Evolutionary conservation across 1,140 invertebrate species (phyloP), one percentile per base, ranked within the genome.

Genomic region (Drosophila biarmipes): DNA sequence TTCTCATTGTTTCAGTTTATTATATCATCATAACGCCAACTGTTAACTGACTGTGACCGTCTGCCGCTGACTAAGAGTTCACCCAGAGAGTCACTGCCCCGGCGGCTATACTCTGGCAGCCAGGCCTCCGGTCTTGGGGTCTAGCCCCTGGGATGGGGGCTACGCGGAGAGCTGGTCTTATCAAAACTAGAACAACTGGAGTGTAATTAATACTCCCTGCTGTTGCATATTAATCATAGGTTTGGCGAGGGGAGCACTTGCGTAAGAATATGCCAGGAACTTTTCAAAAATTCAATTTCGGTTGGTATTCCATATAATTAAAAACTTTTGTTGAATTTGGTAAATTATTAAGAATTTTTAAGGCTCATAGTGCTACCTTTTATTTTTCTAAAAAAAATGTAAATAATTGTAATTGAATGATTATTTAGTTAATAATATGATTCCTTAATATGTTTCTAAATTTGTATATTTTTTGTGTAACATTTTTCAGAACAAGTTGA

Each of bases 41-140:
- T 89, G 82, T 87, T 86, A 82, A 89, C 64, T 86, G 82, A 87
- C 82, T 78, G 82, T 86, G 82, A 86, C 81, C 82, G 79, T 52
- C 61, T 61, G 63, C 49, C 63, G 64, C 27, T 40, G 51, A 57
- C 52, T 66, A 66, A 66, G 52, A 51, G 67, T 72, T 73, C 56
- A 73, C 49, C 46, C 24, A 42, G 72, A 51, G 53, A 75, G 72
- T 75, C 72, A 74, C 52, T 75, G 72, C 52, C 72, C 72, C 72
- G 54, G 42, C 45, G 58, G 53, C 38, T 56, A 63, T 59, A 59
- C 59, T 43, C 27, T 34, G 59, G 59, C 35, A 40, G 35, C 7
- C 4, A 35, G 58, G 35, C 59, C 29, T 24, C 42, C 29, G 42
- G 27, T 35, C 43, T 40, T 17, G 55, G 55, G 55, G 55, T 24